Conservation (phyloP, 2,888 invertebrate genomes). For the Pseudococcus longispinus region DNA sequence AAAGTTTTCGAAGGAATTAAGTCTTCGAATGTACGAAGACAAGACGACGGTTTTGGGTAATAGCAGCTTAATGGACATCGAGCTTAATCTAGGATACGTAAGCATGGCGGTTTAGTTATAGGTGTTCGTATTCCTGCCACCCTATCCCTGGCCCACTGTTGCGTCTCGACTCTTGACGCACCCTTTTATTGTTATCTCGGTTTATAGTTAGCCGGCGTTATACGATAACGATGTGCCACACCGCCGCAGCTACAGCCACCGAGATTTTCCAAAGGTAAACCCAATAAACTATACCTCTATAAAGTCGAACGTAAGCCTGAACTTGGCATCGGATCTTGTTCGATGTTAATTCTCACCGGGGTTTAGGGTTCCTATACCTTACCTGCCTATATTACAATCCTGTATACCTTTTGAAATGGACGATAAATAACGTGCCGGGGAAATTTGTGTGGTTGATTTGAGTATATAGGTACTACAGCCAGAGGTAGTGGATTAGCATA, state of each 20-base stretch:
- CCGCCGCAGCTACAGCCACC: not conserved
- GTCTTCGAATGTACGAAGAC: not conserved
- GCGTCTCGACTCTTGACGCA: not conserved
- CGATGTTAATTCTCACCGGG: slow-evolving; percentile 12
- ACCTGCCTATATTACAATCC: not conserved
- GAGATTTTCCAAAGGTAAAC: not conserved
- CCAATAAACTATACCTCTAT: not conserved
- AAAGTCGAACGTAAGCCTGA: not conserved
- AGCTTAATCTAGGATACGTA: not conserved
- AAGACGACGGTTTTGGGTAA: not conserved
- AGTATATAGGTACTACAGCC: not conserved
- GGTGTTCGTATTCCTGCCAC: not conserved
- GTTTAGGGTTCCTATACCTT: not conserved
- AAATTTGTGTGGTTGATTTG: not conserved
- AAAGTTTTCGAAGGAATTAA: not conserved
- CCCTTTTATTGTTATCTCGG: not conserved
- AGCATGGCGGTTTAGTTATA: not conserved
- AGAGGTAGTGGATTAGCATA: not conserved
- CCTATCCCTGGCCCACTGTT: not conserved
- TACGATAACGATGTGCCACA: not conserved
- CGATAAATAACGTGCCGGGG: not conserved
- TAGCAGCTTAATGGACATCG: not conserved
- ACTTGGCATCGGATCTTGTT: slow-evolving; percentile 1
- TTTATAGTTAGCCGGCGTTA: not conserved
- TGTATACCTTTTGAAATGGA: not conserved